Evolutionary conservation across 2,113 vertebrate species (phyloP).

Genomic region (Ailuropoda melanoleuca): DNA sequence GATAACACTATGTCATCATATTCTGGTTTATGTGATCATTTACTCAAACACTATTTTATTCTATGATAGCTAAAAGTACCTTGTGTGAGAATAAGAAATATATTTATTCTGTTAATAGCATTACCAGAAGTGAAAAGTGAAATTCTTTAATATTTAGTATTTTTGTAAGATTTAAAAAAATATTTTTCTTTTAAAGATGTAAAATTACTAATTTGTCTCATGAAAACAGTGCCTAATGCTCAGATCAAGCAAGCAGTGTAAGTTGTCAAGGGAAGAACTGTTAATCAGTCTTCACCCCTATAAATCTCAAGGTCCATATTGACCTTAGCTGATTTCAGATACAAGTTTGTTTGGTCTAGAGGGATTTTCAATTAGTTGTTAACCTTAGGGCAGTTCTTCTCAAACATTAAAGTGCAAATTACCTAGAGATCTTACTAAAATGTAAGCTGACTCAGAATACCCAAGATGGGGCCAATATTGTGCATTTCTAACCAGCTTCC

Average conservation of each 20-base stretch:
- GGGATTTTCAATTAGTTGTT: neutral
- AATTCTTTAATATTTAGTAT: neutral
- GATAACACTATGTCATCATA: neutral
- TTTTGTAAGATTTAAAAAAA: neutral
- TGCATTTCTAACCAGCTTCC: neutral
- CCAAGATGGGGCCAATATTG: neutral
- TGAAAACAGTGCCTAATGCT: neutral
- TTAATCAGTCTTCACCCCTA: neutral
- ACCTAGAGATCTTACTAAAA: neutral
- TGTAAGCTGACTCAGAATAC: neutral
- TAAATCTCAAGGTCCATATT: neutral
- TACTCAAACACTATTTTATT: neutral
- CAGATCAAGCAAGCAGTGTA: neutral
- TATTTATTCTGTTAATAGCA: neutral
- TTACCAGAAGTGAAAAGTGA: neutral
- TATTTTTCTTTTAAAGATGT: neutral
- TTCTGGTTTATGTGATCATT: neutral
- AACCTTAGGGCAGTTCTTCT: neutral
- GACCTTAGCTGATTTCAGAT: neutral
- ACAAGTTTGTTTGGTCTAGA: neutral
- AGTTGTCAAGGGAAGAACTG: neutral
- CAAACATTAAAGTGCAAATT: neutral
- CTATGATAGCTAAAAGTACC: neutral
- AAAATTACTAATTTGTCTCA: neutral
- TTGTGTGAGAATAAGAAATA: neutral